phyloP scores from a whole-genome alignment of 2,113 vertebrate genomes.

The Hoplias malabaricus region DNA sequence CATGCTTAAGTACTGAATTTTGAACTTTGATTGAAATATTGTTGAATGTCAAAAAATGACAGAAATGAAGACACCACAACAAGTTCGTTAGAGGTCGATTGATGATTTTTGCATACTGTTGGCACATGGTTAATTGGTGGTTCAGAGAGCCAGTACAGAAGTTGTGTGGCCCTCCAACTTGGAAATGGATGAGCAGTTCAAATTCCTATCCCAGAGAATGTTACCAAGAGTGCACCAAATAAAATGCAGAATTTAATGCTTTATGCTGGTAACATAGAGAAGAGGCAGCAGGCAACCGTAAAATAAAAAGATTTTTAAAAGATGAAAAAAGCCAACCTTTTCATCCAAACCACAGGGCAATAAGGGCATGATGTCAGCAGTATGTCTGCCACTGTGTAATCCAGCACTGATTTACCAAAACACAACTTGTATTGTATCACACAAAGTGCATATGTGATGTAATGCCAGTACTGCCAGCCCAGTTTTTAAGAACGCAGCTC shows the following conservation, averaged over 20 bases:
- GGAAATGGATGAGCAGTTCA: too few relatives aligned
- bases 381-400: constrained; percentile 19
- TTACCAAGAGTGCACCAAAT: not conserved
- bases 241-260: constrained; percentile 10
- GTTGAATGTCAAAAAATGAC: too few relatives aligned
- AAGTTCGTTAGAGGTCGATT: too few relatives aligned
- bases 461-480: constrained; percentile 10
- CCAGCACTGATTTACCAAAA: constrained; percentile 10
- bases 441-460: not conserved
- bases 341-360: not conserved
- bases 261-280: not conserved
- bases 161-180: too few relatives aligned
- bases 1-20: too few relatives aligned
- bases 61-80: too few relatives aligned
- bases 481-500: not conserved
- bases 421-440: not conserved
- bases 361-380: not conserved
- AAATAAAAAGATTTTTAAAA: not conserved
- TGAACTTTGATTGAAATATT: too few relatives aligned
- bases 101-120: too few relatives aligned
- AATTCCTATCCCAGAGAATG: not conserved
- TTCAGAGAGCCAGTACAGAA: too few relatives aligned
- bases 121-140: too few relatives aligned
- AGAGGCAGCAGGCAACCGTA: not conserved
- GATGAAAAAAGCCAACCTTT: not conserved